Evolutionary conservation across 2,888 invertebrate genomes (phyloP).

Genomic region (Noctua comes): DNA sequence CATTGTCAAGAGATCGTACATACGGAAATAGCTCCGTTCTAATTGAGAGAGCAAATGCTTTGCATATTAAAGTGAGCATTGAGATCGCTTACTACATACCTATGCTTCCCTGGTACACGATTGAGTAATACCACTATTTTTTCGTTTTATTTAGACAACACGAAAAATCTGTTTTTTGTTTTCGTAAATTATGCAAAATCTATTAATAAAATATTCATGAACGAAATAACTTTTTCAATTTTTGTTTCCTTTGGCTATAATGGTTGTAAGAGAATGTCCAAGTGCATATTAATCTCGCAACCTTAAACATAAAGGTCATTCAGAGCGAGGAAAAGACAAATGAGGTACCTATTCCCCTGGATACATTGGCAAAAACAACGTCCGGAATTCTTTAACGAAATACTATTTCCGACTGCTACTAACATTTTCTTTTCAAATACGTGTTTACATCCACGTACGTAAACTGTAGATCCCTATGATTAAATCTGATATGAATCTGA

Average conservation of each 20-base stretch:
- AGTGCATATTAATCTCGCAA: constrained; percentile 25
- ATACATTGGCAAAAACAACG: constrained; percentile 35
- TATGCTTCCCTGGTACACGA: constrained; percentile 30
- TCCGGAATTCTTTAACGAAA: constrained; percentile 8
- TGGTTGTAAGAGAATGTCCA: background rate
- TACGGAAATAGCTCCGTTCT: constrained; percentile 37
- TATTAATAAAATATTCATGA: too few species aligned
- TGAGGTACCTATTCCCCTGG: constrained; percentile 6
- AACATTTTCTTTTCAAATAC: constrained; percentile 12
- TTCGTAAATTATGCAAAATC: background rate
- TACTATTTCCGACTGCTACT: background rate
- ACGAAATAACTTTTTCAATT: too few species aligned
- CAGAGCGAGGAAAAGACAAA: constrained; percentile 8
- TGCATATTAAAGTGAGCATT: constrained; percentile 37
- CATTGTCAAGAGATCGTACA: constrained; percentile 44
- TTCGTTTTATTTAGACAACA: background rate
- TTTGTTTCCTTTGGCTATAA: background rate
- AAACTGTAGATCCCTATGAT: background rate
- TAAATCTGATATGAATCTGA: too few species aligned
- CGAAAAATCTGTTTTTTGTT: background rate
- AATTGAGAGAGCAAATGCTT: constrained; percentile 44
- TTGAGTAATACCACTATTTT: background rate
- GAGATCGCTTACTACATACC: constrained; percentile 23
- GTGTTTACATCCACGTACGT: background rate
- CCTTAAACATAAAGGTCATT: constrained; percentile 12